Evolutionary conservation across 1,140 invertebrate species (phyloP).

Genomic region (Bombus cullumanus): DNA sequence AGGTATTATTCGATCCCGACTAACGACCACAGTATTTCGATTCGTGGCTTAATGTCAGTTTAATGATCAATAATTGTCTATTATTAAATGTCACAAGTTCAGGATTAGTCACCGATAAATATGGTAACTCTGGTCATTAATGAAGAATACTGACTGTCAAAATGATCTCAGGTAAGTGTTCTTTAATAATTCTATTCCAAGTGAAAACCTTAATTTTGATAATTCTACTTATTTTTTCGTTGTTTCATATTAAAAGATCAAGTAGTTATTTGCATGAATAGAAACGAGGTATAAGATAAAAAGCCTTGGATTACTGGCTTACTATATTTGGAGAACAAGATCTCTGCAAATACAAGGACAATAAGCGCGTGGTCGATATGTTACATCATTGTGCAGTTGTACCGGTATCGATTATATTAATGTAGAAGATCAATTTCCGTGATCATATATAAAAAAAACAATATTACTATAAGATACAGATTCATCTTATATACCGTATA

Average conservation of each 20-base stretch:
- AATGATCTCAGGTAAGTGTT: background rate
- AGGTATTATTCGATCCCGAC: background rate
- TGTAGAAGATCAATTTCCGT: slow-evolving; percentile 19
- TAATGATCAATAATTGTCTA: background rate
- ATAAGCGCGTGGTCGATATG: slow-evolving; percentile 33
- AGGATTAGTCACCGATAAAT: slow-evolving; percentile 8
- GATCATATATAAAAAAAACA: background rate
- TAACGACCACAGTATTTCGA: background rate
- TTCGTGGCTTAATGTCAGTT: background rate
- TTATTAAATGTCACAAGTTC: background rate
- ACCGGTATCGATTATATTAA: slow-evolving; percentile 25
- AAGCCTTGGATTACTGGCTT: background rate
- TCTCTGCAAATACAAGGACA: slow-evolving; percentile 44
- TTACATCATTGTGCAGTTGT: slow-evolving; percentile 34
- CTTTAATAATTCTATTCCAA: background rate
- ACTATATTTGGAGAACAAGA: slow-evolving; percentile 45
- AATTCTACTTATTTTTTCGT: background rate
- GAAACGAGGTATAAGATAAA: background rate
- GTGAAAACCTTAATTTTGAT: background rate
- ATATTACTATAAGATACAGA: background rate
- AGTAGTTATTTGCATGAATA: background rate
- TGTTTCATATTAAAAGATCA: background rate
- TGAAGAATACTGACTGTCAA: background rate
- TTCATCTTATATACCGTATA: background rate
- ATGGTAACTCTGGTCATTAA: background rate